Conservation (phyloP, 2,113 vertebrate genomes). For the Ardeotis arabs region DNA sequence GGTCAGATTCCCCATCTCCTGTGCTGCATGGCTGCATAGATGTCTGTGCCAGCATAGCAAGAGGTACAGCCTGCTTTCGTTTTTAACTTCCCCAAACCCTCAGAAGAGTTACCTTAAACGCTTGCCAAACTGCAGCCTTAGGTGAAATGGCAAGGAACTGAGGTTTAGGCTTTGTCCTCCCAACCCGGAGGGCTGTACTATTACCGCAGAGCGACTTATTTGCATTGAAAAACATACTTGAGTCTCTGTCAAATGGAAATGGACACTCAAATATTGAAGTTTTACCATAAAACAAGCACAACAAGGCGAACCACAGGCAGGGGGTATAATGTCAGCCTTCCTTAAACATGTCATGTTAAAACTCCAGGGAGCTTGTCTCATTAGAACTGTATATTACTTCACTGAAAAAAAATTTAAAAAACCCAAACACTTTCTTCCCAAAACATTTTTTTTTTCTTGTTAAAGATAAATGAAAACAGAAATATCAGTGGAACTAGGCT, state of each 20-base stretch:
- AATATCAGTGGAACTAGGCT: background rate
- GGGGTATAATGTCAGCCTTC: background rate
- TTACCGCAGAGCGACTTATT: background rate
- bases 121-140: background rate
- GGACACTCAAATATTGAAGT: background rate
- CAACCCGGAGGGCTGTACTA: background rate
- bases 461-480: slow-evolving; percentile 17
- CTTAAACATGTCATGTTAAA: slow-evolving; percentile 4
- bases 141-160: background rate
- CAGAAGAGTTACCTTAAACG: background rate
- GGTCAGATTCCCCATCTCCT: background rate
- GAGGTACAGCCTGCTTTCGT: background rate
- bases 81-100: background rate
- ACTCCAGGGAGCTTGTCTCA: slow-evolving; percentile 30
- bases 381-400: background rate
- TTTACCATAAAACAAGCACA: slow-evolving; percentile 7
- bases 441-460: slow-evolving; percentile 7
- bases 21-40: background rate
- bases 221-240: background rate
- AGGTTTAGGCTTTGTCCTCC: background rate
- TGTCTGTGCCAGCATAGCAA: background rate
- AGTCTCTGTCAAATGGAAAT: background rate
- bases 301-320: slow-evolving; percentile 14
- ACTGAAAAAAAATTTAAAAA: background rate
- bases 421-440: background rate